Evolutionary conservation across 2,888 invertebrate species (phyloP), one percentile per base, ranked within the genome.

Genomic region (Acholoe squamosa): DNA sequence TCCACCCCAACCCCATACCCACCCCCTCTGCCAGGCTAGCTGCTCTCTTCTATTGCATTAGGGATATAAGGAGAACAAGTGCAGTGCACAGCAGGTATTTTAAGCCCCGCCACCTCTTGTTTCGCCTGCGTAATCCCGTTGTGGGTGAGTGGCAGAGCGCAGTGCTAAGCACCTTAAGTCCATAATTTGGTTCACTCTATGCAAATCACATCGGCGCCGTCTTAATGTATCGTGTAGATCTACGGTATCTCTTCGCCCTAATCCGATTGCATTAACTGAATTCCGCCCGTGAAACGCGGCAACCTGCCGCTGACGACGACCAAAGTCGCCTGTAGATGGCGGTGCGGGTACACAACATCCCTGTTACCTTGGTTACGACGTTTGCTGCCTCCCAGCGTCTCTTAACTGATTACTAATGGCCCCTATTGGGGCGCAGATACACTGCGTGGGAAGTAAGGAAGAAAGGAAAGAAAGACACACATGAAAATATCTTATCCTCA

Each of bases 141-240:
- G 86, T 84, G 25, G 31, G 7, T n/a, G 54, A 56, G 86, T 86
- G 86, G 31, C 56, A n/a, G 25, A 14, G 28, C 52, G 54, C 86
- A 54, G 86, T 86, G 54, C 86, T 86, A 86, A 86, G 86, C 86
- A 86, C 28, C 54, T 31, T 56, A 86, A 56, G 86, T 86, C 86
- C 22, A 54, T 86, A 56, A 86, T 86, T 54, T 28, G 86, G 86
- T 86, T 86, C 56, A 86, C 54, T 86, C 86, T 31, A 86, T 54
- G 54, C 86, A 54, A 86, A 86, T 86, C 54, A 86, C 54, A 54
- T 54, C n/a, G 86, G 52, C 54, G 52, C 54, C 16, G 86, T 54
- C 86, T 86, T 86, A 86, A 86, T 86, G 86, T 28, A 86, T 86
- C 86, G 86, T 56, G 56, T 86, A 86, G 86, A 86, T 86, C 52